Conservation (phyloP, 2,888 invertebrate genomes). For the Dynastes grantii region DNA sequence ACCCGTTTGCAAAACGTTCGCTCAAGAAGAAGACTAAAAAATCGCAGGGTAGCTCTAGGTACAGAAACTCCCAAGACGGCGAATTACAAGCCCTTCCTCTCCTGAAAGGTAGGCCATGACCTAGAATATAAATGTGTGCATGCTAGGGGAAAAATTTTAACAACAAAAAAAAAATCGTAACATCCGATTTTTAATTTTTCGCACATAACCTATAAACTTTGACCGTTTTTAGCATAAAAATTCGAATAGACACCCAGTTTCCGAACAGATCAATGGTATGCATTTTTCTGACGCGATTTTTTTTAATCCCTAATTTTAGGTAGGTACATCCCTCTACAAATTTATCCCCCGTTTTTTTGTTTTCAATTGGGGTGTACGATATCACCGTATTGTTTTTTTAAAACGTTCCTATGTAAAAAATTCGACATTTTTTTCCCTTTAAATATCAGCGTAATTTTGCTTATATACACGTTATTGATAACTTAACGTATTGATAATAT, state of each 20-base stretch:
- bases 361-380: constrained; percentile 33
- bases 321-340: not conserved
- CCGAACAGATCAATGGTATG: constrained; percentile 22
- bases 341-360: constrained; percentile 33
- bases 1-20: constrained; percentile 98
- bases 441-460: constrained; percentile 8
- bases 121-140: constrained; percentile 41
- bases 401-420: constrained; percentile 31
- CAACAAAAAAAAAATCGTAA: constrained; percentile 40
- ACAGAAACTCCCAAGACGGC: constrained; percentile 98
- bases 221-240: constrained; percentile 44
- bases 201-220: constrained; percentile 54
- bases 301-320: constrained; percentile 10
- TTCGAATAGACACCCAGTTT: constrained; percentile 33
- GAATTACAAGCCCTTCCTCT: constrained; percentile 96
- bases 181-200: constrained; percentile 52
- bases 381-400: constrained; percentile 45
- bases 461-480: not conserved
- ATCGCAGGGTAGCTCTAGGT: constrained; percentile 98
- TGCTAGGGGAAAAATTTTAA: not conserved
- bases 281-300: constrained; percentile 25
- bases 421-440: constrained; percentile 31
- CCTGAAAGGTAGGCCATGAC: constrained; percentile 88
- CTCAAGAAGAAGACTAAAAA: constrained; percentile 98
- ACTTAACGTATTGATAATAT: too few species aligned